Conservation (phyloP, 2,113 vertebrate genomes). For the Gracilinanus agilis region DNA sequence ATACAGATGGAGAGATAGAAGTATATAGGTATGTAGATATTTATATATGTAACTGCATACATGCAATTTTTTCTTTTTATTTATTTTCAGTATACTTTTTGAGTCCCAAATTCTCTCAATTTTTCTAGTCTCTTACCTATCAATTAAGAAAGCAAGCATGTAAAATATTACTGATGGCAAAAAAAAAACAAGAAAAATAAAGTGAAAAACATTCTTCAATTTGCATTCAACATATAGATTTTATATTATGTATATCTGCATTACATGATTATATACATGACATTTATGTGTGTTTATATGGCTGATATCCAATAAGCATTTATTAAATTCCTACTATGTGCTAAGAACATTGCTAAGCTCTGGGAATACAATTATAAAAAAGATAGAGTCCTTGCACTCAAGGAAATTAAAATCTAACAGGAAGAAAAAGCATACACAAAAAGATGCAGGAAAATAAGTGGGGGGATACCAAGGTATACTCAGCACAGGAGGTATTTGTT, state of each 20-base stretch:
- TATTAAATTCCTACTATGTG: background rate
- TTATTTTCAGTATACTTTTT: background rate
- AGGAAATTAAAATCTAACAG: background rate
- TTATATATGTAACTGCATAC: background rate
- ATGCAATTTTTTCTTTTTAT: background rate
- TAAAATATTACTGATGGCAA: background rate
- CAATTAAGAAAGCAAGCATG: background rate
- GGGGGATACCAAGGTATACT: background rate
- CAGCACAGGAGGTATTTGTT: background rate
- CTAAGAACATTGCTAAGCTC: background rate
- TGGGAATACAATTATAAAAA: background rate
- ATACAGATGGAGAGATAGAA: background rate
- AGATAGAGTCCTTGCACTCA: background rate
- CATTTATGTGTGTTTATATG: background rate
- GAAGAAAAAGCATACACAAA: background rate
- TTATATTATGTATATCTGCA: background rate
- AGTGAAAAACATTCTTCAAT: background rate
- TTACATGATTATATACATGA: background rate
- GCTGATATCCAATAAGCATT: too few relatives aligned
- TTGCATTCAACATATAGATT: background rate
- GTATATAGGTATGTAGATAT: background rate
- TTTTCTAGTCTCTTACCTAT: background rate
- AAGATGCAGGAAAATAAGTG: background rate
- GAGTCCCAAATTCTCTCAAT: background rate
- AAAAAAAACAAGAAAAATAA: background rate